Conservation (phyloP, 1,140 invertebrate species). For the Grapholita molesta region DNA sequence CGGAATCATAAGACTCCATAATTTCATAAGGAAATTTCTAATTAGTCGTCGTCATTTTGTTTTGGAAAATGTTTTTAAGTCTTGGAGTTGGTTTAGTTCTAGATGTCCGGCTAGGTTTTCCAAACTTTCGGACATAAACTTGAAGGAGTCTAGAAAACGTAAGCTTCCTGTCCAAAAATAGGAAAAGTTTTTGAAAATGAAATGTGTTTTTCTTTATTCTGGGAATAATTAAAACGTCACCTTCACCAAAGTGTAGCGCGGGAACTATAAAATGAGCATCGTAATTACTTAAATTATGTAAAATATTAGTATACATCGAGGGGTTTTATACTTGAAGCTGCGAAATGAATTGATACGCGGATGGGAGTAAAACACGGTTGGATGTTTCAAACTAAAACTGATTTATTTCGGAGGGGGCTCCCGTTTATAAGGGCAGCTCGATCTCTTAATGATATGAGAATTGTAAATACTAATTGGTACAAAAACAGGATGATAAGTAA, state of each 20-base stretch:
- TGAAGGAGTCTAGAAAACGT: constrained; percentile 35
- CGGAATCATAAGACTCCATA: constrained; percentile 32
- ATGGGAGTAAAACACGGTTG: too few relatives aligned
- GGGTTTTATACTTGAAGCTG: too few relatives aligned
- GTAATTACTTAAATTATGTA: too few relatives aligned
- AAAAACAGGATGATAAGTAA: too few relatives aligned
- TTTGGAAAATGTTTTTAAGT: constrained; percentile 20
- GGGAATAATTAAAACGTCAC: constrained; percentile 28
- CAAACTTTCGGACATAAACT: constrained; percentile 29
- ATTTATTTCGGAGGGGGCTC: too few relatives aligned
- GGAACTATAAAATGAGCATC: constrained; percentile 33
- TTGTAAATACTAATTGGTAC: too few relatives aligned
- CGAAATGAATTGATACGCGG: too few relatives aligned
- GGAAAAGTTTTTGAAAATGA: constrained; percentile 33
- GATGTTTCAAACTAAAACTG: too few relatives aligned
- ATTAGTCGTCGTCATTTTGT: constrained; percentile 19
- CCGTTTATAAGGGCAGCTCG: too few relatives aligned
- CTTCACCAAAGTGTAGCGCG: constrained; percentile 27
- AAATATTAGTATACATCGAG: too few relatives aligned
- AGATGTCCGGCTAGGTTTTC: constrained; percentile 30
- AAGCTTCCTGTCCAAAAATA: constrained; percentile 23
- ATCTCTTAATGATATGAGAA: too few relatives aligned
- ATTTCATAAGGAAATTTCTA: constrained; percentile 44
- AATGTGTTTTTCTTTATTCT: constrained; percentile 40
- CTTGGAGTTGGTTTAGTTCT: constrained; percentile 24